Evolutionary conservation across 2,888 invertebrate genomes (phyloP).

Genomic region (Tiliacea citrago): DNA sequence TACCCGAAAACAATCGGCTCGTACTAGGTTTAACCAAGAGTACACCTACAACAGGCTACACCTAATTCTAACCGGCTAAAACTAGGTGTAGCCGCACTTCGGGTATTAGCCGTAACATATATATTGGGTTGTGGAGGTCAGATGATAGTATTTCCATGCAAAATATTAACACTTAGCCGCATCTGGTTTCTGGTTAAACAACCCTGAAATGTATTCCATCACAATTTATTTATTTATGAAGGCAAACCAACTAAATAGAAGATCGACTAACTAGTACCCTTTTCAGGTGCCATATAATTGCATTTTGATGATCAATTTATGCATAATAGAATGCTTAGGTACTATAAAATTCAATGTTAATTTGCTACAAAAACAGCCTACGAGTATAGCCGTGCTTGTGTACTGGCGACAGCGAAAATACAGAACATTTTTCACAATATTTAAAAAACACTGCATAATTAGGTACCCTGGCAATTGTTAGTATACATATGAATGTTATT

Average conservation of each 20-base stretch:
- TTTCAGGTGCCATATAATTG: neutral
- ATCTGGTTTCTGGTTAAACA: neutral
- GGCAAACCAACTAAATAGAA: too few relatives aligned
- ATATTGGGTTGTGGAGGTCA: neutral
- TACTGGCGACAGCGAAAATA: neutral
- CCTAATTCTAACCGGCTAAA: too few relatives aligned
- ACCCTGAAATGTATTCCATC: neutral
- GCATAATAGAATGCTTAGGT: neutral
- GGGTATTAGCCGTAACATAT: too few relatives aligned
- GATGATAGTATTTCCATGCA: neutral
- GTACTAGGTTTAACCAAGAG: too few relatives aligned
- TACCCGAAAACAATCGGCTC: too few relatives aligned
- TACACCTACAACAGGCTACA: too few relatives aligned
- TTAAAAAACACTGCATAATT: constrained; percentile 21
- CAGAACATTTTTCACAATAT: neutral
- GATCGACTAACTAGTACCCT: neutral
- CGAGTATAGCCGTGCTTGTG: too few relatives aligned
- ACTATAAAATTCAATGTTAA: neutral
- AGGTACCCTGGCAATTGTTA: too few relatives aligned
- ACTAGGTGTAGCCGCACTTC: too few relatives aligned
- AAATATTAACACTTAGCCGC: neutral
- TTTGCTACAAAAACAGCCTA: neutral
- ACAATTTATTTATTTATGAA: too few relatives aligned
- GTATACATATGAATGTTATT: too few relatives aligned
- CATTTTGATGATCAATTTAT: neutral